Evolutionary conservation across 2,113 vertebrate genomes (phyloP).

Genomic region (Desmodus rotundus): DNA sequence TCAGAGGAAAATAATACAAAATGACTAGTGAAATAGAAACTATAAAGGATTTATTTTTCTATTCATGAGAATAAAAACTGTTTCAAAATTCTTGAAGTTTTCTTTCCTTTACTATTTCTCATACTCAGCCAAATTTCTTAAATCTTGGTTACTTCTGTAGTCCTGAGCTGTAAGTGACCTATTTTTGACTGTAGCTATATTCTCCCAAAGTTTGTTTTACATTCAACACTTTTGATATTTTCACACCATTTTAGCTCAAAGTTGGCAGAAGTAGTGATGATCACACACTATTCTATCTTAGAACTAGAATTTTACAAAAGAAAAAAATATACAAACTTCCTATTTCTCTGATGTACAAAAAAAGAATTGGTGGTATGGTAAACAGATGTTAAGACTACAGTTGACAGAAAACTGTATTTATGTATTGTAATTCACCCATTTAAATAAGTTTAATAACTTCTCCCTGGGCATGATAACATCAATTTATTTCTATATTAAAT

Average conservation of each 20-base stretch:
- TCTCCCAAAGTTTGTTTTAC: slow-evolving; percentile 69
- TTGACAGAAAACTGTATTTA: not conserved
- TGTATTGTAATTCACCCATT: not conserved
- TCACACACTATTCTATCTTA: slow-evolving; percentile 63
- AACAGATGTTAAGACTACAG: slow-evolving; percentile 32
- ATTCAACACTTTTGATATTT: slow-evolving; percentile 68
- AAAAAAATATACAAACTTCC: slow-evolving; percentile 39
- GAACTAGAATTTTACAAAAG: slow-evolving; percentile 59
- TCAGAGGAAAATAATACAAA: not conserved
- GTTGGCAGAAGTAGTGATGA: slow-evolving; percentile 38
- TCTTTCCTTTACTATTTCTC: not conserved
- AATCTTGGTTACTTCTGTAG: slow-evolving; percentile 33
- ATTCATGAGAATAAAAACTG: not conserved
- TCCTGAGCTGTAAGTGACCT: slow-evolving; percentile 49
- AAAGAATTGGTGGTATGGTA: not conserved
- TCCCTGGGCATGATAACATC: not conserved
- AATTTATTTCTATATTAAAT: not conserved
- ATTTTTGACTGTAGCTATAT: slow-evolving; percentile 58
- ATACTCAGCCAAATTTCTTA: not conserved
- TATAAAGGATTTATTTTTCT: not conserved
- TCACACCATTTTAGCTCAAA: slow-evolving; percentile 64
- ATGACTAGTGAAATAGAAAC: not conserved
- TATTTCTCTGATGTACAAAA: slow-evolving; percentile 28
- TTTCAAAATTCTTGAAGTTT: not conserved
- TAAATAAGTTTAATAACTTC: slow-evolving; percentile 11